Evolutionary conservation across 2,113 vertebrate species (phyloP).

Genomic region (Neoarius graeffei): DNA sequence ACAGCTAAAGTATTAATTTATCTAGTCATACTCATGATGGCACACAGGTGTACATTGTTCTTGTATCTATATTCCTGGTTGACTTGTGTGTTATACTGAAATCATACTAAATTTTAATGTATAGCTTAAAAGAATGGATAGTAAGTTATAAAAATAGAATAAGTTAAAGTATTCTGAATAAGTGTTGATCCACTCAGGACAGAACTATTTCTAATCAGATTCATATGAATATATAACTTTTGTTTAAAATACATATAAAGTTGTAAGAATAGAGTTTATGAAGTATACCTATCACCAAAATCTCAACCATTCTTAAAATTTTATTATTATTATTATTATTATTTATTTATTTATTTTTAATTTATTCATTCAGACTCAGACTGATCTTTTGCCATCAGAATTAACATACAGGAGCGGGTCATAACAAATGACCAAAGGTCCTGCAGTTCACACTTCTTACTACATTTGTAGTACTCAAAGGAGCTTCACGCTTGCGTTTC

Average conservation of each 20-base stretch:
- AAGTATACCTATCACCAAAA: neutral
- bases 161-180: neutral
- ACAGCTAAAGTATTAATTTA: conserved; percentile 28
- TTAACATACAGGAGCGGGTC: too few species aligned
- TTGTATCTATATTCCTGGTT: neutral
- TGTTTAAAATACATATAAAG: too few species aligned
- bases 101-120: neutral
- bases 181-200: neutral
- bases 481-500: too few species aligned
- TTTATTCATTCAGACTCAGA: neutral
- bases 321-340: conserved; percentile 57
- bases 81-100: neutral
- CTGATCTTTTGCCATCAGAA: too few species aligned
- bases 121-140: neutral
- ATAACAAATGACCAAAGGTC: too few species aligned
- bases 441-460: too few species aligned
- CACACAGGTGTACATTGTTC: neutral
- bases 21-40: conserved; percentile 3
- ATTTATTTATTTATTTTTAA: neutral
- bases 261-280: neutral
- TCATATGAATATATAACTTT: neutral
- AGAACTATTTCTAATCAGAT: neutral
- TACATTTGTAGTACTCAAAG: too few species aligned
- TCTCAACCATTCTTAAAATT: neutral
- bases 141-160: neutral